These are phyloP conservation scores for Caenorhabditis briggsae DNA, from an alignment of 1,140 invertebrate genomes.

Conservation along the genomic window DNA sequence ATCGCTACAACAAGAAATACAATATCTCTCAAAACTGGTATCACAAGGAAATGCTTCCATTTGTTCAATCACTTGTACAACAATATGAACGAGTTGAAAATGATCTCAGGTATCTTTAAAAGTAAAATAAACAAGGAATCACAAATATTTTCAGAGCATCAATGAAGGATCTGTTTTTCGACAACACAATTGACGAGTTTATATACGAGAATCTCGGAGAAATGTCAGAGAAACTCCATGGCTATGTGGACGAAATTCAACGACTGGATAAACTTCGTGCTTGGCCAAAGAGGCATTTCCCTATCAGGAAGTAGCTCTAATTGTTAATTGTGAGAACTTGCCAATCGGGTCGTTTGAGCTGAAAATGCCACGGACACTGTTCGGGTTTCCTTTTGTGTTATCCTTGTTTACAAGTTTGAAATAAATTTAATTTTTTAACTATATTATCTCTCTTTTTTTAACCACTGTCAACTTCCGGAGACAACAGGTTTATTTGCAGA, in stretches of 20 bases:
- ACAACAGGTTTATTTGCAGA: no score
- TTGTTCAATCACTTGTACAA: not conserved
- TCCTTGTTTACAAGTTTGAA: not conserved
- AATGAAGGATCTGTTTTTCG: constrained; percentile 59
- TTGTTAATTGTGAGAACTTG: not conserved
- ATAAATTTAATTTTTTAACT: not conserved
- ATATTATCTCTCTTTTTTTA: not conserved
- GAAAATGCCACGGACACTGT: constrained; percentile 45
- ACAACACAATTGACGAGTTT: constrained; percentile 63
- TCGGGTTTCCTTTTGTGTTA: constrained; percentile 5
- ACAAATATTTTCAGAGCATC: not conserved
- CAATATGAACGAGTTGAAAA: constrained; percentile 51
- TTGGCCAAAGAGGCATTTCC: constrained; percentile 61
- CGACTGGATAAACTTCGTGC: constrained; percentile 52
- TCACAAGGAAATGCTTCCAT: constrained; percentile 32
- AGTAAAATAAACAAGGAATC: not conserved
- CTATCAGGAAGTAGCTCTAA: constrained; percentile 51
- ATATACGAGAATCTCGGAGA: constrained; percentile 56
- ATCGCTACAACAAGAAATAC: constrained; percentile 55
- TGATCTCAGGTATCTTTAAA: constrained; percentile 17
- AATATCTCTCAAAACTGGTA: constrained; percentile 63
- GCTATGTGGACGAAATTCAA: constrained; percentile 36
- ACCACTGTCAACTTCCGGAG: no score
- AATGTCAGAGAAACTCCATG: constrained; percentile 47
- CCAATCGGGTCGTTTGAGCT: not conserved